Evolutionary conservation across 2,113 vertebrate genomes (phyloP), one percentile per base, ranked within the genome.

Genomic region (pig (Sus scrofa)): DNA sequence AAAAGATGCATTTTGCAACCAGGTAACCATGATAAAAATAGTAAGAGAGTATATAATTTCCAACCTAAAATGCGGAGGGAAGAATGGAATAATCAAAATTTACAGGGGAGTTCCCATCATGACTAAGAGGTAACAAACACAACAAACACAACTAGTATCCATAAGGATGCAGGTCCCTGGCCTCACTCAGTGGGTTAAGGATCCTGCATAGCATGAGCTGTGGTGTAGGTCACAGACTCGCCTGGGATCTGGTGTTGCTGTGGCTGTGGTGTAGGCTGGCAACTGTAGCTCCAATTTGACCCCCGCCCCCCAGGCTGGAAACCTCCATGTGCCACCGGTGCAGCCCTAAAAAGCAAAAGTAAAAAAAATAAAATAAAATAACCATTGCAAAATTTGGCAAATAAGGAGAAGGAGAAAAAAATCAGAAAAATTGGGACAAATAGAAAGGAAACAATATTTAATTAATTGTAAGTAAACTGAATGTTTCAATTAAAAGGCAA

Each of bases 401-500:
- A 30, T 39, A 63, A 86, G 12, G 9, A 75, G 22, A 86, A 18
- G 44, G n/a, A 86, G 62, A 60, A n/a, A 73, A 81, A 93, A 71
- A 37, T 9, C 9, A 50, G 50, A 82, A 73, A 2, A 27, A 3
- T 27, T 84, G 26, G 6, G 34, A 81, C 18, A 65, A 65, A 75
- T 26, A 54, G 50, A 27, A 81, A 82, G 26, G 12, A 75, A 83
- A n/a, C 39, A n/a, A 14, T 34, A 44, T 88, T 84, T 60, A 39
- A 60, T 67, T 73, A 87, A 78, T 67, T 62, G 13, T 88, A 88
- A 94, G 68, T 83, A 9, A 83, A 71, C 6, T 63, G 87, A 77
- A 88, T 56, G 30, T 68, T 73, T 56, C 60, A 82, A 86, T 89
- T 60, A 54, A 82, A 94, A 96, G 19, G 30, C 50, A 77, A 88